Evolutionary conservation across 2,888 invertebrate genomes (phyloP).

Genomic region (Athalia rosae): DNA sequence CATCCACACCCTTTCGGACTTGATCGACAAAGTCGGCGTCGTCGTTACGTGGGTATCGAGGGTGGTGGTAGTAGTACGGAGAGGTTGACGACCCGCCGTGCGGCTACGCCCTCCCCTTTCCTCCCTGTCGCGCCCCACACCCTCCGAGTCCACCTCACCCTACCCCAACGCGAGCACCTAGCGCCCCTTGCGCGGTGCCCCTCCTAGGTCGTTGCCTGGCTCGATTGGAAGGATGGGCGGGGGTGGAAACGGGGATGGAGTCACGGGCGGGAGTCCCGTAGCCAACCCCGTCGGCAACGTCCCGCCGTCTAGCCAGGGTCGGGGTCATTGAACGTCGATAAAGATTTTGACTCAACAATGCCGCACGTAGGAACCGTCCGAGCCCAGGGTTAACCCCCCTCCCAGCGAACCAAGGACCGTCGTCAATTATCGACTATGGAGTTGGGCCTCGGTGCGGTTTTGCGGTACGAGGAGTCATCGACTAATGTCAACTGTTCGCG

Average conservation of each 20-base stretch:
- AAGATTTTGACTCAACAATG: slow-evolving; percentile 71
- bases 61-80: slow-evolving; percentile 72
- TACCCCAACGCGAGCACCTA: slow-evolving; percentile 51
- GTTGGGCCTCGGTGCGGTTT: too few species aligned
- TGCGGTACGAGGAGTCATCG: not conserved
- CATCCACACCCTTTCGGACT: too few species aligned
- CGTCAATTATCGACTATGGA: too few species aligned
- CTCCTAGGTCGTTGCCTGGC: slow-evolving; percentile 46
- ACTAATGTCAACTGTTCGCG: not conserved
- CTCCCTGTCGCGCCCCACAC: slow-evolving; percentile 50
- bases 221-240: slow-evolving; percentile 32
- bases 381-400: slow-evolving; percentile 25
- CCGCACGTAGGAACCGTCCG: slow-evolving; percentile 41
- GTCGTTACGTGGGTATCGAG: slow-evolving; percentile 57
- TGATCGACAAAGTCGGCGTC: slow-evolving; percentile 24
- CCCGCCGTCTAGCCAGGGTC: slow-evolving; percentile 71
- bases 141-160: slow-evolving; percentile 49
- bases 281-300: slow-evolving; percentile 48
- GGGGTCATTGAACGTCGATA: slow-evolving; percentile 74
- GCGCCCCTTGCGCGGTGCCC: slow-evolving; percentile 48
- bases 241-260: slow-evolving; percentile 8
- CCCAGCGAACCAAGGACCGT: not conserved
- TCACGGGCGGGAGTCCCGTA: slow-evolving; percentile 10
- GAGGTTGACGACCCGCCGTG: slow-evolving; percentile 72
- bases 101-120: slow-evolving; percentile 67